phyloP scores from a whole-genome alignment of 2,113 vertebrate species.

The Charina bottae region DNA sequence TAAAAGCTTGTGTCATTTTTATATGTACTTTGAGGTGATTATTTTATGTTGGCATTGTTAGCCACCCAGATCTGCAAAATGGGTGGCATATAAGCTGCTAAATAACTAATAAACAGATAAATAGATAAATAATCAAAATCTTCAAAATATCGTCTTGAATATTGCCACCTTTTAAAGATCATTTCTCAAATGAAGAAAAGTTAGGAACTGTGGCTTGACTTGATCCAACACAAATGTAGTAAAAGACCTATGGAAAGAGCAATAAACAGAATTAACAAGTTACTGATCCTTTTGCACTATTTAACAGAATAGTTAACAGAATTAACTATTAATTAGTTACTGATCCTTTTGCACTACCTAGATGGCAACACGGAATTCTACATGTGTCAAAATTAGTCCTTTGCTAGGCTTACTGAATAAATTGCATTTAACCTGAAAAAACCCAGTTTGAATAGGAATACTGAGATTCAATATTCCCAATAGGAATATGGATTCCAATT shows the following conservation, averaged over 20 bases:
- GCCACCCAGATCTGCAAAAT: too few relatives aligned
- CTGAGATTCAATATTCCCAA: background rate
- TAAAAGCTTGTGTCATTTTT: too few relatives aligned
- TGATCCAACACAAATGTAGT: background rate
- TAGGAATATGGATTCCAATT: background rate
- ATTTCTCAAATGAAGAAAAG: too few relatives aligned
- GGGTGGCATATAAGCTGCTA: too few relatives aligned
- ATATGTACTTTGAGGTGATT: too few relatives aligned
- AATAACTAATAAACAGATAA: too few relatives aligned
- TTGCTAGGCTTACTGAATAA: background rate
- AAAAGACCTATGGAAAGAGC: background rate
- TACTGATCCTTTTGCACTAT: background rate
- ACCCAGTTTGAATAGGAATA: background rate
- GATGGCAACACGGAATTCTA: background rate
- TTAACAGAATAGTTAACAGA: too few relatives aligned
- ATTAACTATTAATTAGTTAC: background rate
- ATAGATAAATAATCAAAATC: too few relatives aligned
- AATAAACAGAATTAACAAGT: background rate
- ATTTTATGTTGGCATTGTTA: too few relatives aligned
- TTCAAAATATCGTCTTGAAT: background rate
- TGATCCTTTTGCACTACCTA: background rate
- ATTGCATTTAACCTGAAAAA: background rate
- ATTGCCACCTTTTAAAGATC: background rate
- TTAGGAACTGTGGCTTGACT: background rate
- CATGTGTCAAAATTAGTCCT: background rate